Base-by-base conservation (phyloP, 2,888 invertebrate species). In the Polymixis lichenea region DNA sequence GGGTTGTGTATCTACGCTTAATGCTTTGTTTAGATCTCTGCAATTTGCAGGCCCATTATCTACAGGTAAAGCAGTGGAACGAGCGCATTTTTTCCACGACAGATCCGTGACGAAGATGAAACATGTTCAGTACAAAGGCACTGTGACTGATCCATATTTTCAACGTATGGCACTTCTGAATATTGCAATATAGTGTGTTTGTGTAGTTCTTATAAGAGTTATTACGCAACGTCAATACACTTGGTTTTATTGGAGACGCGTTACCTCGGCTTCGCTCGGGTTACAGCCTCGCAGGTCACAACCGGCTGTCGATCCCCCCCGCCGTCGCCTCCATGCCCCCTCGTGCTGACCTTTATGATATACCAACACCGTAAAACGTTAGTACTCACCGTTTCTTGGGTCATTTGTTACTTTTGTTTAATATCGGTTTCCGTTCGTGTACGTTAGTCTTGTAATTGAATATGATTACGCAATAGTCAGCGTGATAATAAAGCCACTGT, bases 171-270 rank as follows among this genome's bases (percentile, higher is more conserved):
- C 22, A 32, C 53, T 79, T 79, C 65, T 56, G 69, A 17, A 28
- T 19, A 25, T 60, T 43, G 19, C 5, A 25, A 15, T n/a, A 4
- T 11, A 17, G 62, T 56, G 46, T 53, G 22, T 58, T 56, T 3
- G 32, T 49, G 67, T 71, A 67, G 46, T 53, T 56, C 55, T 70
- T 51, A 64, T 72, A 43, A 25, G 64, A 78, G 77, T 79, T 85
- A 77, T 84, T 78, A 82, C 73, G 79, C 76, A 84, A 77, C 77
- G 80, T 76, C 77, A 76, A 85, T 80, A 83, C 72, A 77, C 73
- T 85, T 68, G 72, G 73, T 84, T 84, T 85, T 83, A 85, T 80
- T 64, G 72, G 55, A 66, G 62, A 55, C 56, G 49, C 77, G 38
- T 55, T 60, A 65, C 56, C 56, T 58, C 62, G 46, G 66, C 55